Evolutionary conservation across 2,113 vertebrate species (phyloP), one percentile per base, ranked within the genome.

Genomic region (Phylloscopus trochilus): DNA sequence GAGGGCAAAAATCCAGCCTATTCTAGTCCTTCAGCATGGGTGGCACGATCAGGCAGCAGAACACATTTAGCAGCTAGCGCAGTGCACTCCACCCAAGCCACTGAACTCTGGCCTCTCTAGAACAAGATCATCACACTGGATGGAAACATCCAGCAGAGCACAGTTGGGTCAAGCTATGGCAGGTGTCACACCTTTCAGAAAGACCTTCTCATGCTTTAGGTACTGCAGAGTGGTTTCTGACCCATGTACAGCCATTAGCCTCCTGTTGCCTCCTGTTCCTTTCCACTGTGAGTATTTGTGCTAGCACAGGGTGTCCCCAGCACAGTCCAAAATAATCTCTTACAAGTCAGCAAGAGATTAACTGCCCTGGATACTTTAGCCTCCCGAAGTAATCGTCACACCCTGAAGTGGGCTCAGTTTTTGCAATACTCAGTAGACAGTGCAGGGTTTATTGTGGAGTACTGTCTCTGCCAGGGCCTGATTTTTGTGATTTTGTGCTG

Each of bases 21-120:
- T 26, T 11, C 31, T 56, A 49, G 52, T 33, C 16, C 17, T 78
- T 17, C 31, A 11, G 0, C 1, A 4, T 39, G 26, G 17, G 31
- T 64, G 41, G 12, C 24, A 17, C 44, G 64, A 51, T 46, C 26
- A 70, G 30, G 13, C 23, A 11, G 59, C 11, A 53, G 26, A 33
- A 13, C 12, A 26, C 47, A 24, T n/a, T 44, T 13, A 78, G 22
- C 27, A 66, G 10, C 26, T 46, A 43, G 43, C 53, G 44, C 44
- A 76, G n/a, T n/a, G 17, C 20, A 37, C 17, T 55, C 39, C 62
- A 24, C 16, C 56, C 52, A 44, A 41, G 43, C 28, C 26, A 7
- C 33, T 75, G 47, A 77, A 15, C 52, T 43, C 26, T 74, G 78
- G 5, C 35, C 47, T 94, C 33, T 68, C 63, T 52, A 41, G 28